phyloP scores from a whole-genome alignment of 2,797 vertebrate species.

The Lepilemur ruficaudatus region DNA sequence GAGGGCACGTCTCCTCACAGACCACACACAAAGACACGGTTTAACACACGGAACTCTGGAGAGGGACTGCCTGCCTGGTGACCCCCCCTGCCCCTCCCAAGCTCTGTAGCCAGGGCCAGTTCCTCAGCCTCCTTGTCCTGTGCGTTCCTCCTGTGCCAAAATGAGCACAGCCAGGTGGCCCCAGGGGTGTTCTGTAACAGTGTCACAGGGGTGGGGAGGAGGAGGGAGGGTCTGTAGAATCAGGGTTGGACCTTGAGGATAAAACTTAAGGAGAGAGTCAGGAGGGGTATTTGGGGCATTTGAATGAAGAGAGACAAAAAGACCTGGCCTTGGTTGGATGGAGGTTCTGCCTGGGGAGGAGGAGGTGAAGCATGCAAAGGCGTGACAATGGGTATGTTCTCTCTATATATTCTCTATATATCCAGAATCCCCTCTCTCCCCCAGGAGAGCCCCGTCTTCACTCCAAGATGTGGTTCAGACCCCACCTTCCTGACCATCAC shows the following conservation, averaged over 20 bases:
- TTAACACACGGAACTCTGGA: neutral
- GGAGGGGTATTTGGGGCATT: neutral
- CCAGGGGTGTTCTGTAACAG: neutral
- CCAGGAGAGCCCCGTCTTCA: neutral
- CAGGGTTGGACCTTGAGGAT: neutral
- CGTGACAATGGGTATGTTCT: neutral
- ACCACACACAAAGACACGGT: neutral
- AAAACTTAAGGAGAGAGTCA: neutral
- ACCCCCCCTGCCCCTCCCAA: neutral
- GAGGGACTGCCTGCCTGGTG: neutral
- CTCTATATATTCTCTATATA: too few relatives aligned
- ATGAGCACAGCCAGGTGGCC: neutral
- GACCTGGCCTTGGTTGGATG: neutral
- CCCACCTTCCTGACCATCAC: neutral
- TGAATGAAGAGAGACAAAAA: neutral
- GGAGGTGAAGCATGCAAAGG: neutral
- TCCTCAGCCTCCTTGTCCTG: neutral
- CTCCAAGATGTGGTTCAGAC: neutral
- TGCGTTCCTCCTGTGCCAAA: neutral
- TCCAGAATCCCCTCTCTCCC: rapidly evolving
- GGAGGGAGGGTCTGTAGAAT: neutral
- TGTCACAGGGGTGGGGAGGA: too few relatives aligned
- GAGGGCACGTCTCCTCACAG: neutral
- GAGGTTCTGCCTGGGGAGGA: neutral
- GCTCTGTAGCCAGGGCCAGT: neutral